Percentiles rank a stretch among this genome's conserved stretches.
Evolutionary conservation across 1,140 invertebrate genomes (phyloP).

Genomic region (Oryctes rhinoceros): DNA sequence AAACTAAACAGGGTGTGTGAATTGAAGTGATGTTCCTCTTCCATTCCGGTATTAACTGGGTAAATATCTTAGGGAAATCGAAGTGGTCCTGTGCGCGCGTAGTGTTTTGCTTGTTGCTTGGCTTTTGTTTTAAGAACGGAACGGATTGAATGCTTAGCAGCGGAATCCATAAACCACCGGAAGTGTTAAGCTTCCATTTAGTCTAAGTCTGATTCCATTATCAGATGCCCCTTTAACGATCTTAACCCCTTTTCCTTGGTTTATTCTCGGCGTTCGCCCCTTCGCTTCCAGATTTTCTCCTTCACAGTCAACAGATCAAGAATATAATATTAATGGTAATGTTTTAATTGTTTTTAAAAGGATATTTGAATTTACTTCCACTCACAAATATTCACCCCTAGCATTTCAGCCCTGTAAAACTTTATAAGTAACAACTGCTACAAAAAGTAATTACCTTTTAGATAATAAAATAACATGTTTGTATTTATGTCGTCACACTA

Average conservation of each 20-base stretch:
- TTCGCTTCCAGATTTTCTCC: not conserved
- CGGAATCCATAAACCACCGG: slow-evolving; percentile 56
- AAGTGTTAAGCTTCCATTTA: slow-evolving; percentile 58
- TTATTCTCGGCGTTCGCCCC: not conserved
- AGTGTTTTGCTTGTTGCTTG: slow-evolving; percentile 32
- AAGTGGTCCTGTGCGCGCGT: slow-evolving; percentile 51
- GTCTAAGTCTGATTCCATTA: slow-evolving; percentile 58
- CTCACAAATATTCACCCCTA: slow-evolving; percentile 4
- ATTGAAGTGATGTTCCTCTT: slow-evolving; percentile 37
- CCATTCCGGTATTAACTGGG: slow-evolving; percentile 35
- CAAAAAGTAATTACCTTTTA: no score
- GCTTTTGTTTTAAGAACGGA: slow-evolving; percentile 55
- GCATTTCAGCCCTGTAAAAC: not conserved
- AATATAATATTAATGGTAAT: slow-evolving; percentile 39
- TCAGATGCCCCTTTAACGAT: slow-evolving; percentile 51
- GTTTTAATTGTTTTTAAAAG: slow-evolving; percentile 42
- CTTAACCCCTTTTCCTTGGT: slow-evolving; percentile 51
- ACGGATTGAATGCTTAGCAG: slow-evolving; percentile 56
- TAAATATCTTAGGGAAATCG: slow-evolving; percentile 45
- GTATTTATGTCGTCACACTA: no score
- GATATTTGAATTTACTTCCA: slow-evolving; percentile 30
- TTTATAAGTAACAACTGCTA: no score
- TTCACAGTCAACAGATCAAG: slow-evolving; percentile 12
- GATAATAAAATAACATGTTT: no score
- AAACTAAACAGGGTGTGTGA: slow-evolving; percentile 18